Evolutionary conservation across 2,797 vertebrate genomes (phyloP).

Genomic region (Sorex maritimensis): DNA sequence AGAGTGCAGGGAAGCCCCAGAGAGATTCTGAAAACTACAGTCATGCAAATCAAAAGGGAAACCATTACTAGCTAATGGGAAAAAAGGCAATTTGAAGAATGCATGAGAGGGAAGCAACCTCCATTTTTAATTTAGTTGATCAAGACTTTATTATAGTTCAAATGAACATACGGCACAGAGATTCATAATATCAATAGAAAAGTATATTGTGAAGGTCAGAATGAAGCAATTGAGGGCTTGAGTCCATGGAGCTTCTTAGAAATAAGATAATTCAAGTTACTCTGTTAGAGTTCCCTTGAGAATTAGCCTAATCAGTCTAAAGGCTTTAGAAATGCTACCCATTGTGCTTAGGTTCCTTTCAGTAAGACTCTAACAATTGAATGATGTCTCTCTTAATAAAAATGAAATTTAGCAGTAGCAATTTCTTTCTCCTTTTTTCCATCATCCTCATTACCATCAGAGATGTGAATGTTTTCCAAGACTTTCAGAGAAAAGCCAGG

Average conservation of each 20-base stretch:
- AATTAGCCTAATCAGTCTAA: constrained; percentile 53
- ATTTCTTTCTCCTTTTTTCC: not conserved
- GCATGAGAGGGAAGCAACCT: constrained; percentile 17
- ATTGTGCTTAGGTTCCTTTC: not conserved
- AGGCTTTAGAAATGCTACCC: constrained; percentile 41
- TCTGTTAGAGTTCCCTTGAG: constrained; percentile 57
- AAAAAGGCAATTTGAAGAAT: constrained; percentile 42
- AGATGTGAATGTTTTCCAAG: constrained; percentile 15
- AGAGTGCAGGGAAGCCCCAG: not conserved
- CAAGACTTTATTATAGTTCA: constrained; percentile 35
- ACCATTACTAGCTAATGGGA: constrained; percentile 23
- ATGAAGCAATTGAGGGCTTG: constrained; percentile 4
- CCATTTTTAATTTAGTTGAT: constrained; percentile 69
- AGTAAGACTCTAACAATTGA: constrained; percentile 14
- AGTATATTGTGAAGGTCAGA: constrained; percentile 20
- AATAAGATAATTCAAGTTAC: constrained; percentile 72
- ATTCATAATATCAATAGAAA: constrained; percentile 54
- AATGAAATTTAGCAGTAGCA: not conserved
- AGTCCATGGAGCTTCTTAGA: constrained; percentile 51
- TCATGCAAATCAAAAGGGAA: not conserved
- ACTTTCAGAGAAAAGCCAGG: constrained; percentile 40
- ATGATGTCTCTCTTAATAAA: not conserved
- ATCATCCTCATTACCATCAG: not conserved
- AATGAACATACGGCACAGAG: constrained; percentile 33
- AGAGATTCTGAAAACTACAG: not conserved